Evolutionary conservation across 2,113 vertebrate genomes (phyloP).

Genomic region (Podocnemis expansa): DNA sequence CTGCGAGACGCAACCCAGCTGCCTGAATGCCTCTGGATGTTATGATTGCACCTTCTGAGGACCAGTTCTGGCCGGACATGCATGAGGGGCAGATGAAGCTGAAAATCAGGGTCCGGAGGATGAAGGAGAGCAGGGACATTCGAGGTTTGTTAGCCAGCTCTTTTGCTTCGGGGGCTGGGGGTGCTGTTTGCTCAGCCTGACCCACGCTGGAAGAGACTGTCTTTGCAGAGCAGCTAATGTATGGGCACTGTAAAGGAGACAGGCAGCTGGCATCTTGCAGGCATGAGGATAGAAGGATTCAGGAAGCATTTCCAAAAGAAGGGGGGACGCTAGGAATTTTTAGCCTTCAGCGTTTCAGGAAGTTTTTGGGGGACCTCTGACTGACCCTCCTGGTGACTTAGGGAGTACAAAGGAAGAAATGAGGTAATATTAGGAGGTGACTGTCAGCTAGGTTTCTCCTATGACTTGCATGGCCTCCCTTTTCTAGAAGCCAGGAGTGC

Average conservation of each 20-base stretch:
- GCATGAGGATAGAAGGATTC: not conserved
- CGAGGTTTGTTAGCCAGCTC: constrained; percentile 84
- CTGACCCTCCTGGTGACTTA: not conserved
- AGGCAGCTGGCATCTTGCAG: constrained; percentile 1
- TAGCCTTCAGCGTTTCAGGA: not conserved
- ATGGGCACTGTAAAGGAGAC: not conserved
- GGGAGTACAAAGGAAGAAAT: not conserved
- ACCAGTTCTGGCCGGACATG: constrained; percentile 86
- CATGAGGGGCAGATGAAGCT: constrained; percentile 89
- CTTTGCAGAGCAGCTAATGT: not conserved
- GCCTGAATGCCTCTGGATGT: constrained; percentile 87
- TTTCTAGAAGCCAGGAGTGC: not conserved
- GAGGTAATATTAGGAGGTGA: not conserved
- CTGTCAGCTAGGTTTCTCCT: not conserved
- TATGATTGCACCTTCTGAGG: constrained; percentile 83
- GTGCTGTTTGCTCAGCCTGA: not conserved
- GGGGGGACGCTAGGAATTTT: not conserved
- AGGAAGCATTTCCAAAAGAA: not conserved
- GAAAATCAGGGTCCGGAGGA: constrained; percentile 91
- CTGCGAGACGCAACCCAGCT: constrained; percentile 44
- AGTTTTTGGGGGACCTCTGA: not conserved
- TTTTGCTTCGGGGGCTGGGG: constrained; percentile 24
- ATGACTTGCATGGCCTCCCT: too few species aligned
- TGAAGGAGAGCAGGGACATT: constrained; percentile 88
- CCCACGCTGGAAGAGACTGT: not conserved